Evolutionary conservation across 53 echinoderm and acorn worm genomes (phyloP), one percentile per base, ranked within the genome.

Genomic region (Paelopatides confundens): DNA sequence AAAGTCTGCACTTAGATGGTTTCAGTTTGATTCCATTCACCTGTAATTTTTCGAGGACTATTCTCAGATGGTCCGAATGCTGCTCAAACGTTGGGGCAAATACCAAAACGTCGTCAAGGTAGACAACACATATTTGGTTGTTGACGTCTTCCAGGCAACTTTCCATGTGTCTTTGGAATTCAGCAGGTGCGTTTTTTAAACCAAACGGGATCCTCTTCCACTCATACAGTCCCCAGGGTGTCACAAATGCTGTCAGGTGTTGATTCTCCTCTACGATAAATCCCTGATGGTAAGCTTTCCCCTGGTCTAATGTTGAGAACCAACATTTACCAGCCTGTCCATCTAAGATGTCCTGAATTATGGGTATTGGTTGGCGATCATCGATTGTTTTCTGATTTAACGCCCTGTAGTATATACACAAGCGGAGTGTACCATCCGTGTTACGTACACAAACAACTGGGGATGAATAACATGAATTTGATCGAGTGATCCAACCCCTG

Each of bases 391-490:
- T 96, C 3, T 62, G 38, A 58, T 91, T 93, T 8, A 95, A 70
- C 13, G 71, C 89, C 14, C 95, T 48, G 69, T 89, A 95, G 32
- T 95, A 89, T 1, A 87, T 66, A 34, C 93, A 95, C 26, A 95
- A 82, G 18, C 92, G 78, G 1, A 95, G 70, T 23, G 81, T 63
- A 23, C 95, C 93, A 85, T 93, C 95, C 34, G 88, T 88, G 62
- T 95, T 93, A 10, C 93, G 49, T 2, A 93, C 93, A 83, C 96
- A 96, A 31, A 96, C 96, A 7, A 96, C 85, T 9, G 93, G 96
- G 1, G 93, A 93, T 0, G 95, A 76, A 53, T 95, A 93, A 10
- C 89, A 54, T 17, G 91, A 93, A 37, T 81, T 31, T 12, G 93
- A 96, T n/a, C 91, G 89, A 17, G 33, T 62, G 11, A 96, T 88